Evolutionary conservation across 2,888 invertebrate species (phyloP).

Genomic region (Pristionchus fissidentatus): DNA sequence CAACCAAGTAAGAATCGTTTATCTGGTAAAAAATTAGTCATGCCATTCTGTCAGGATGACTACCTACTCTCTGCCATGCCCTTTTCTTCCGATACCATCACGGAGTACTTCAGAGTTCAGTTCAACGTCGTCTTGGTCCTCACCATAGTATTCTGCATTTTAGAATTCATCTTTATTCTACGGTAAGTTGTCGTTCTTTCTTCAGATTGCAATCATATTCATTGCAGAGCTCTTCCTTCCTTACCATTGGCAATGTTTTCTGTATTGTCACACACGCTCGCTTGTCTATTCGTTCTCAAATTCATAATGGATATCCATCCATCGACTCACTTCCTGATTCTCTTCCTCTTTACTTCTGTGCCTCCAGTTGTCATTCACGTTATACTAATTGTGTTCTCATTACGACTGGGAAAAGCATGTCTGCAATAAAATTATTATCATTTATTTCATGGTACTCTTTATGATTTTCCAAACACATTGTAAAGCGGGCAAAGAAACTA

Average conservation of each 20-base stretch:
- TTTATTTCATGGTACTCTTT: constrained; percentile 26
- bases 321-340: constrained; percentile 61
- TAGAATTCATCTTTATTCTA: constrained; percentile 78
- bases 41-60: constrained; percentile 51
- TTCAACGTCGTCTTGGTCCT: constrained; percentile 74
- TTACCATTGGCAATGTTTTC: constrained; percentile 51
- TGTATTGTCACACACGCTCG: constrained; percentile 56
- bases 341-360: constrained; percentile 52
- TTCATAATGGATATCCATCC: constrained; percentile 67
- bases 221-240: constrained; percentile 51
- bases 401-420: not conserved
- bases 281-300: constrained; percentile 60
- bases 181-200: not conserved
- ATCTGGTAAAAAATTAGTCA: not conserved
- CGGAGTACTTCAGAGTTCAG: constrained; percentile 59
- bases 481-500: constrained; percentile 5
- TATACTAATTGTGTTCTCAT: not conserved
- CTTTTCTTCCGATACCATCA: constrained; percentile 46
- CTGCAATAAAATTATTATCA: constrained; percentile 18
- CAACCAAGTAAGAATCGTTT: constrained; percentile 80
- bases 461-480: constrained; percentile 16
- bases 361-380: constrained; percentile 51
- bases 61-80: constrained; percentile 57
- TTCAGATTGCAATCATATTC: not conserved
- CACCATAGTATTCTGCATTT: constrained; percentile 81